Base-by-base conservation (phyloP, 2,888 invertebrate species). In the Chymomyza amoena region DNA sequence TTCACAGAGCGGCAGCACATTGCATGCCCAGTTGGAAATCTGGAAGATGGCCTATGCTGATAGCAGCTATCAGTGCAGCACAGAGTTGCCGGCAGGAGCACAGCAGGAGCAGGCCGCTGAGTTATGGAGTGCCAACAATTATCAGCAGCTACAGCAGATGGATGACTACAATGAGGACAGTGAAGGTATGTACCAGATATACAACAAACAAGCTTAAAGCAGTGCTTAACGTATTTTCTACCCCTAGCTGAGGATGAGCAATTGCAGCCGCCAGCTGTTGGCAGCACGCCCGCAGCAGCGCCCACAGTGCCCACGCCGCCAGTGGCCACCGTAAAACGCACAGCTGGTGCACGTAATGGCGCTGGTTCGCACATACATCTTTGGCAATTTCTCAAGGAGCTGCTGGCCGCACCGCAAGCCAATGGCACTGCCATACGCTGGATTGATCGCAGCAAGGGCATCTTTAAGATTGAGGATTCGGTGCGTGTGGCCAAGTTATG, bases 401-500 rank as follows among this genome's bases (percentile, higher is more conserved):
- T 99, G 16, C 93, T 99, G 1, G 94, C 96, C 20, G 95, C 97
- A 64, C 97, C 98, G 0, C 96, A 97, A 81, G 92, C 95, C 45
- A 97, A 98, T 91, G 97, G 97, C 13, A 96, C 96, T 5, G 99
- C 98, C 90, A 99, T 99, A 90, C 95, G 98, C 90, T 99, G 99
- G 99, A 93, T 99, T 85, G 98, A 99, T 92, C 95, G 98, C 90
- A 94, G 94, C 91, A 96, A 96, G 92, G 99, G 98, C 70, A 96
- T 99, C 57, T 99, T 99, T 94, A 99, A 99, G 93, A 99, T 99
- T 91, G 99, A 99, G 92, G 99, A 99, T 92, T 98, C 98, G 13
- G 97, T 98, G 36, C 95, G 97, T 81, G 98, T 99, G 65, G 99
- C 99, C n/a, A 94, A 96, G 82, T 94, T 98, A 66, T 99, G 99